Conservation (phyloP, 2,113 vertebrate species). For the Drymodes brunneopygia region DNA sequence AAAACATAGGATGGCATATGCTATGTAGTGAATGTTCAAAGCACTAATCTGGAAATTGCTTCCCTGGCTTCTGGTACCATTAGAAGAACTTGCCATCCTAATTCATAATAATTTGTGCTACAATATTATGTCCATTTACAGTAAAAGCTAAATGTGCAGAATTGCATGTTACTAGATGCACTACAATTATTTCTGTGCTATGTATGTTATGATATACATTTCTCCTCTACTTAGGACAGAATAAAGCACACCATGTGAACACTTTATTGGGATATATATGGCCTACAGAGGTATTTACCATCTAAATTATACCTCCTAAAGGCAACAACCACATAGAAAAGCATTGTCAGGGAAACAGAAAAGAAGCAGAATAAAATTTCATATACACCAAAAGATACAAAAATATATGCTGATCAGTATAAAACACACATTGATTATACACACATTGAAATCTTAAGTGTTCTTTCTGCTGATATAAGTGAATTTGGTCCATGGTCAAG, state of each 20-base stretch:
- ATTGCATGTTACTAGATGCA: not conserved
- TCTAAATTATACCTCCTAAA: constrained; percentile 23
- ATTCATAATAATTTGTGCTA: constrained; percentile 3
- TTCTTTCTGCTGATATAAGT: not conserved
- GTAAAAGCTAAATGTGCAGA: not conserved
- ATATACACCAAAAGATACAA: not conserved
- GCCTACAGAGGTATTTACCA: not conserved
- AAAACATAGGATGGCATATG: not conserved
- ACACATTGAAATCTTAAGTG: not conserved
- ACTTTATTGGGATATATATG: not conserved
- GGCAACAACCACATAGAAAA: not conserved
- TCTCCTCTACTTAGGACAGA: not conserved
- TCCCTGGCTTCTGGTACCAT: not conserved
- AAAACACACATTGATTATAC: not conserved
- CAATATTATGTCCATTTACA: not conserved
- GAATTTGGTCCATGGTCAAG: not conserved
- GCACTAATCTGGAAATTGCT: not conserved
- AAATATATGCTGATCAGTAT: not conserved
- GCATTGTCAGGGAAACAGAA: not conserved
- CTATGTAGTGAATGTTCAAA: not conserved
- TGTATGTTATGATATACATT: not conserved
- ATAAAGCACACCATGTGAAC: not conserved
- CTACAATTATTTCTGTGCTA: not conserved
- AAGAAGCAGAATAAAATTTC: not conserved
- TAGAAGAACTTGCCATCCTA: not conserved